These are phyloP conservation scores for Hylyphantes graminicola DNA, from an alignment of 1,140 invertebrate genomes.

Conservation along the genomic window DNA sequence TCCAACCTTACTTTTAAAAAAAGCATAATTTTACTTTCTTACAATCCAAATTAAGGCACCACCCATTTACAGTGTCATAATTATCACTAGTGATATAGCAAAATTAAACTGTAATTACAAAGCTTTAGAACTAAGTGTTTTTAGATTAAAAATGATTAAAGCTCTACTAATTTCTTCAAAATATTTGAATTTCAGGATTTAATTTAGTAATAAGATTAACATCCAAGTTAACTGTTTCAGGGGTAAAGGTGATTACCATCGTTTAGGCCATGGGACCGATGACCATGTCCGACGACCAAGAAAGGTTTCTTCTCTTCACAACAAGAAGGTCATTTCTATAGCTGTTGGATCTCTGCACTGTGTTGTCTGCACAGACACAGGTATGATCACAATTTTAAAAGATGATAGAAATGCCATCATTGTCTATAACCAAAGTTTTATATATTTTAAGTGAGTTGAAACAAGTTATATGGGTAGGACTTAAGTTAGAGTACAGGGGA, in stretches of 20 bases:
- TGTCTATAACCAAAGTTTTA: background rate
- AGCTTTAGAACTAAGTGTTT: conserved; percentile 76
- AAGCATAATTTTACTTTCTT: no score
- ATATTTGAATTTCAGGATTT: background rate
- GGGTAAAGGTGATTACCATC: conserved; percentile 93
- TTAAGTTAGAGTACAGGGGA: no score
- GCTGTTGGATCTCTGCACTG: conserved; percentile 80
- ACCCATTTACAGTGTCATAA: no score
- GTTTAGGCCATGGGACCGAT: conserved; percentile 87
- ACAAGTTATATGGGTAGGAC: no score
- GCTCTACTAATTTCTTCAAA: background rate
- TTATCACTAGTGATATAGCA: conserved; percentile 85
- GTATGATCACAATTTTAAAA: conserved; percentile 67
- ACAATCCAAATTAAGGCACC: no score
- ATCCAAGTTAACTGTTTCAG: conserved; percentile 66
- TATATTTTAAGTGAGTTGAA: background rate
- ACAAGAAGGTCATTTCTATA: conserved; percentile 83
- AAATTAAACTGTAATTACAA: conserved; percentile 80
- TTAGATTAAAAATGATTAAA: background rate
- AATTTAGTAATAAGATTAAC: background rate
- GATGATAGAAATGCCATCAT: no score
- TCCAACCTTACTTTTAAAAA: no score
- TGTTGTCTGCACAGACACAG: conserved; percentile 87
- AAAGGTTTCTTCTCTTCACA: conserved; percentile 90
- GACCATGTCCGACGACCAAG: conserved; percentile 88